Base-by-base conservation (phyloP, 2,113 vertebrate genomes). In the Pao palembangensis region DNA sequence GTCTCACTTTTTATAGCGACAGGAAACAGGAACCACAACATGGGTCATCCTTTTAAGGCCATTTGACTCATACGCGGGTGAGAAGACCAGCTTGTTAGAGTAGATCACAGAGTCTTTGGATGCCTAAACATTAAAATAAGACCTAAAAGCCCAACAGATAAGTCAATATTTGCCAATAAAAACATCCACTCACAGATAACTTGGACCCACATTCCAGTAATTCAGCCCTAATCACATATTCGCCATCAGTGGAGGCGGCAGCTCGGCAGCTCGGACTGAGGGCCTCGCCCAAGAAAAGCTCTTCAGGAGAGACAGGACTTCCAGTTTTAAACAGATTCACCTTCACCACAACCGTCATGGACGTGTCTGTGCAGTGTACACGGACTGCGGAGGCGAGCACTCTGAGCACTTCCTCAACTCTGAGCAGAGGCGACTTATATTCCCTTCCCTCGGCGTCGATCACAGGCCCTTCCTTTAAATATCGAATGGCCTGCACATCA, bases 161-260 rank as follows among this genome's bases (percentile, higher is more conserved):
- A 8, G 44, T 13, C 15, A 6, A 47, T 16, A 47, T 47, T 7
- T 1, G 34, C 15, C 17, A 47, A 47, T 5, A 7, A n/a, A 47
- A 16, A 0, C 15, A 44, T 16, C 11, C 19, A 7, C 71, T 75
- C 15, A 83, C 83, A 3, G 20, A 58, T 41, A 81, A 43, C 17
- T 12, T 58, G 31, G 67, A 64, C 62, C 78, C 80, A 63, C 80
- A 83, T 20, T 81, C 68, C 2, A 73, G 62, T 49, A 85, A 47
- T 2, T 12, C 41, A 11, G 73, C 68, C 57, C 75, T 34, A 20
- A 85, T 64, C 16, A 81, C 12, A 6, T 58, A 74, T 28, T 74
- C 61, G 11, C 42, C 1, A 1, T 76, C 53, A 2, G 59, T 49
- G 16, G 46, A 56, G 23, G 48, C 21, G 13, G 8, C 17, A 42